These are phyloP conservation scores for Pardosa pseudoannulata DNA, from an alignment of 2,888 invertebrate species.

Conservation along the genomic window DNA sequence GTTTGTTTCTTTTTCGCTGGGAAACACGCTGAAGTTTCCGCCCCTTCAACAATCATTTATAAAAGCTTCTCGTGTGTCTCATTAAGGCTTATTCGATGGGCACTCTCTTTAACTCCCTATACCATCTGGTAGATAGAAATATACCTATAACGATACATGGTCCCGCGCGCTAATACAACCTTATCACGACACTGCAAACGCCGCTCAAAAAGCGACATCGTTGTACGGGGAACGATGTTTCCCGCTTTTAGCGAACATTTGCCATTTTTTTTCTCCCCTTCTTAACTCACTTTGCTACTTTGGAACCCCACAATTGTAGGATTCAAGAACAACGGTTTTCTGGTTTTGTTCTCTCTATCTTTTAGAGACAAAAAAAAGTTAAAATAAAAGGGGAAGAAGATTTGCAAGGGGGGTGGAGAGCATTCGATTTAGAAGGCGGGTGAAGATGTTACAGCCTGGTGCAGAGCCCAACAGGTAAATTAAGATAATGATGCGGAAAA, in stretches of 20 bases:
- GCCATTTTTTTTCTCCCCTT: neutral
- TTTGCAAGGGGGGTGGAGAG: conserved; percentile 15
- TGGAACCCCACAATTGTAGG: conserved; percentile 36
- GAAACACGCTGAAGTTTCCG: neutral
- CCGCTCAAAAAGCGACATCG: conserved; percentile 1
- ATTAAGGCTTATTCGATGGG: neutral
- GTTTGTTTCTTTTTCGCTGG: neutral
- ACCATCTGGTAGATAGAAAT: conserved; percentile 20
- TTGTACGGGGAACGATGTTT: neutral
- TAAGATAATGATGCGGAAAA: conserved; percentile 12
- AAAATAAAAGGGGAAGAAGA: neutral
- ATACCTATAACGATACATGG: too few species aligned
- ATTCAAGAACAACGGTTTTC: conserved; percentile 2
- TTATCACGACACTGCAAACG: conserved; percentile 48
- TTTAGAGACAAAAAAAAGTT: too few species aligned
- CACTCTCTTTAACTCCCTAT: conserved; percentile 11
- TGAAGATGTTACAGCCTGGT: conserved; percentile 38
- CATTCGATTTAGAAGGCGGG: conserved; percentile 49
- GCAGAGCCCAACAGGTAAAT: conserved; percentile 5
- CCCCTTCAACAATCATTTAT: conserved; percentile 39
- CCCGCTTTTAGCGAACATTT: too few species aligned
- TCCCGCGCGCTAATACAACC: conserved; percentile 41
- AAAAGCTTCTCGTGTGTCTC: conserved; percentile 28
- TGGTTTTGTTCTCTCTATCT: neutral
- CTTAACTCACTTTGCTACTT: conserved; percentile 19